phyloP scores from a whole-genome alignment of 2,888 invertebrate species.

The Philopedon plagiatum region DNA sequence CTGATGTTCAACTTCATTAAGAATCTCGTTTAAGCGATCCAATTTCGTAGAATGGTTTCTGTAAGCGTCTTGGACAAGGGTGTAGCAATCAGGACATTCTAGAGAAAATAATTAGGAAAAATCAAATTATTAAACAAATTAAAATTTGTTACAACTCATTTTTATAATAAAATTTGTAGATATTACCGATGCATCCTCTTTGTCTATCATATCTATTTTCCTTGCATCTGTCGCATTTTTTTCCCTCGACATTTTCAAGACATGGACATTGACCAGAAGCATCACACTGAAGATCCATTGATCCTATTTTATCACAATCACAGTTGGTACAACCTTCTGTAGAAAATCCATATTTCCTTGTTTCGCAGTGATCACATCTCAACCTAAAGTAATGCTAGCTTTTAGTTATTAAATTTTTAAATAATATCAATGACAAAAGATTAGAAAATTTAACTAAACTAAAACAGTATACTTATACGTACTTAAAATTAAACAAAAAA shows the following conservation, averaged over 20 bases:
- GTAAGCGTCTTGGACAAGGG: conserved; percentile 90
- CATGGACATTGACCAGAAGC: conserved; percentile 89
- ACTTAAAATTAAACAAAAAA: no score
- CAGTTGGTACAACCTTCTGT: conserved; percentile 85
- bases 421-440: no score
- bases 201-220: conserved; percentile 96
- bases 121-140: no score
- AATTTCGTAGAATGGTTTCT: conserved; percentile 83
- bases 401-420: no score
- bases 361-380: conserved; percentile 84
- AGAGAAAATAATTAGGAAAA: conserved; percentile 1
- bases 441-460: no score
- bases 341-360: conserved; percentile 88
- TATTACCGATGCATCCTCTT: conserved; percentile 78
- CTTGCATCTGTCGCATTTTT: conserved; percentile 94
- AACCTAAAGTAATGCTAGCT: no score
- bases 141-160: neutral
- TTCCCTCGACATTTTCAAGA: conserved; percentile 92
- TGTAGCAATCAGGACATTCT: conserved; percentile 96
- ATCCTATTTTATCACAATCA: conserved; percentile 92
- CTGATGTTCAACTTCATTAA: conserved; percentile 92
- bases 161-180: neutral
- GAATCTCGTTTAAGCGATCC: conserved; percentile 79
- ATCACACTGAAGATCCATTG: conserved; percentile 90
- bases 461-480: no score